Percentiles rank a stretch among this genome's conserved stretches.
phyloP scores from a whole-genome alignment of 2,113 vertebrate genomes.

The Lathamus discolor region DNA sequence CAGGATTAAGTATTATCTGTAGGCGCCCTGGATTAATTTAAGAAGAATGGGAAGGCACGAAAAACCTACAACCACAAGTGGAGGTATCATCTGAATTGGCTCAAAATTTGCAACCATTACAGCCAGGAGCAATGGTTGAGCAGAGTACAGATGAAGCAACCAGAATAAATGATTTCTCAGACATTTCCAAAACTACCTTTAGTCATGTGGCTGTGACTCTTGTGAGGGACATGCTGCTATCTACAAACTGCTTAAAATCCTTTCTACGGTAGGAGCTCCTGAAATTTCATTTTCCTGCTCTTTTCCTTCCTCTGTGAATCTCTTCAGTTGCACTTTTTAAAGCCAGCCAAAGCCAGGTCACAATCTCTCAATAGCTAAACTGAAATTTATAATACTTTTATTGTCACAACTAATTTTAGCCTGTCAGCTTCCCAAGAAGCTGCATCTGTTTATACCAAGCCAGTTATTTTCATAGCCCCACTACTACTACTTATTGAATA shows the following conservation, averaged over 20 bases:
- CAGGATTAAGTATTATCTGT: not conserved
- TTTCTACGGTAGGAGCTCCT: not conserved
- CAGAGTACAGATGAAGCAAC: not conserved
- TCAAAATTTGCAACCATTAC: not conserved
- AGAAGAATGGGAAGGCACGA: not conserved
- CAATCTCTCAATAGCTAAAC: not conserved
- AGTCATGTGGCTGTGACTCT: not conserved
- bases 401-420: not conserved
- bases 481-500: slow-evolving; percentile 1
- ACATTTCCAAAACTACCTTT: not conserved
- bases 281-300: not conserved
- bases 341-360: not conserved
- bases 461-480: not conserved
- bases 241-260: not conserved
- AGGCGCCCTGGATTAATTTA: not conserved
- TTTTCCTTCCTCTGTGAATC: not conserved
- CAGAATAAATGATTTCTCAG: not conserved
- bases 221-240: not conserved
- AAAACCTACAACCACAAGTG: fast-evolving
- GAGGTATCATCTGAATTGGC: not conserved
- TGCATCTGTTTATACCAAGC: not conserved
- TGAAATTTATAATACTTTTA: not conserved
- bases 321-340: not conserved
- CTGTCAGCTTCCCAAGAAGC: not conserved
- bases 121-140: not conserved